phyloP scores from a whole-genome alignment of 2,113 vertebrate species.

The Felis catus region DNA sequence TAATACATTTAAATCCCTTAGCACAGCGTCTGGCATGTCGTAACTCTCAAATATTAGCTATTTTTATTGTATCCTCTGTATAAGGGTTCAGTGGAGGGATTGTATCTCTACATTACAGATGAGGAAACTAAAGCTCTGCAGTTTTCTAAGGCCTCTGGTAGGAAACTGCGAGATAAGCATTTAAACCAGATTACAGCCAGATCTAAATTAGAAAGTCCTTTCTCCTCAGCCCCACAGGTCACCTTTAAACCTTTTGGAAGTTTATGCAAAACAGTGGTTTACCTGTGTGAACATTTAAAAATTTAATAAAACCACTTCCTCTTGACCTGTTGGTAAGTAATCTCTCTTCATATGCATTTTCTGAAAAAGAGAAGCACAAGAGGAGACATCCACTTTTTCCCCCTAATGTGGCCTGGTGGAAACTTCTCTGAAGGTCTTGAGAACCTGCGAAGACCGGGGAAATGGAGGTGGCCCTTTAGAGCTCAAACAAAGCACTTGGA shows the following conservation, averaged over 20 bases:
- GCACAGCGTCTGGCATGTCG: background rate
- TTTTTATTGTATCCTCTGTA: background rate
- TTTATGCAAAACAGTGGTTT: slow-evolving; percentile 33
- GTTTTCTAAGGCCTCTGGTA: background rate
- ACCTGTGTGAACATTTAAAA: background rate
- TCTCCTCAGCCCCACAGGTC: background rate
- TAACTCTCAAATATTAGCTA: background rate
- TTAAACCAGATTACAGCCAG: background rate
- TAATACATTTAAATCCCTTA: background rate
- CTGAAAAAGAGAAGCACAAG: background rate
- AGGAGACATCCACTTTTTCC: background rate
- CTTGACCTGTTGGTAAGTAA: background rate
- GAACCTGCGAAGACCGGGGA: background rate
- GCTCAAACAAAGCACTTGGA: background rate
- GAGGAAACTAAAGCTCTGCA: background rate
- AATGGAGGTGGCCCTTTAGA: background rate
- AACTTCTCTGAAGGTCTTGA: background rate
- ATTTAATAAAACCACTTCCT: background rate
- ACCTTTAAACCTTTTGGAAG: background rate
- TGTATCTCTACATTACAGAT: background rate
- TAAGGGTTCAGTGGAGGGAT: background rate
- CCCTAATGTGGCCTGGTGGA: background rate
- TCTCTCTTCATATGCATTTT: background rate
- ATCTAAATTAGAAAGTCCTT: background rate
- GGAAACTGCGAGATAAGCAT: background rate